These are phyloP conservation scores for Drosophila equinoxialis DNA, from an alignment of 1,140 invertebrate species.

Conservation along the genomic window DNA sequence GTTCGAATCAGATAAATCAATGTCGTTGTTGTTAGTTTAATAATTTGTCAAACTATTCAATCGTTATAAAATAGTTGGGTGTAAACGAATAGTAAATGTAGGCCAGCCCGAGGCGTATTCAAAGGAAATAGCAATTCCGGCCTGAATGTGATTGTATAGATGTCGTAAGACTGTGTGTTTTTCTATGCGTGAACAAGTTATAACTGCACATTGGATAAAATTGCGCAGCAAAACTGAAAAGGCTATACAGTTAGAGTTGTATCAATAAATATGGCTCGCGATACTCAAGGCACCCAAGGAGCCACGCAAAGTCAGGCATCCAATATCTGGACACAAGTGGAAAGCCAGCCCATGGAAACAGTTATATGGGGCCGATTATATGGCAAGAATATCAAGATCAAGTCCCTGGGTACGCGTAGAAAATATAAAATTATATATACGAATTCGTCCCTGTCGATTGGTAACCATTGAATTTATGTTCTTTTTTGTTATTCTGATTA, in stretches of 20 bases:
- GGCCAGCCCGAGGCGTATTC: neutral
- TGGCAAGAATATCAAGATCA: constrained; percentile 79
- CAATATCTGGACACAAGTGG: constrained; percentile 75
- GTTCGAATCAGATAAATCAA: neutral
- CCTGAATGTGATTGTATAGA: neutral
- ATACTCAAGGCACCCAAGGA: constrained; percentile 68
- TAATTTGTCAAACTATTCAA: neutral
- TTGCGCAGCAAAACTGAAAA: constrained; percentile 59
- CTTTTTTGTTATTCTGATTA: constrained; percentile 8
- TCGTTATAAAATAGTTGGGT: neutral
- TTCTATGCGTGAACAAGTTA: constrained; percentile 16
- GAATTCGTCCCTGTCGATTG: constrained; percentile 73
- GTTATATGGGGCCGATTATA: constrained; percentile 79
- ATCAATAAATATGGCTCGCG: constrained; percentile 62
- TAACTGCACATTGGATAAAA: constrained; percentile 57
- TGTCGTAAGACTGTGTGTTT: constrained; percentile 13
- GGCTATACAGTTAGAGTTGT: constrained; percentile 23
- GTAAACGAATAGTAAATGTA: neutral
- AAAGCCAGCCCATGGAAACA: constrained; percentile 78
- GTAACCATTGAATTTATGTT: constrained; percentile 60
- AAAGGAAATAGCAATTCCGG: neutral
- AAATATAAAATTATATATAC: constrained; percentile 76
- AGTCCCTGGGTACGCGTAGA: constrained; percentile 76
- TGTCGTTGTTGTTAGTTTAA: neutral
- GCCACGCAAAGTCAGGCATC: constrained; percentile 76